Evolutionary conservation across 2,888 invertebrate genomes (phyloP), one percentile per base, ranked within the genome.

Genomic region (Phalera bucephala): DNA sequence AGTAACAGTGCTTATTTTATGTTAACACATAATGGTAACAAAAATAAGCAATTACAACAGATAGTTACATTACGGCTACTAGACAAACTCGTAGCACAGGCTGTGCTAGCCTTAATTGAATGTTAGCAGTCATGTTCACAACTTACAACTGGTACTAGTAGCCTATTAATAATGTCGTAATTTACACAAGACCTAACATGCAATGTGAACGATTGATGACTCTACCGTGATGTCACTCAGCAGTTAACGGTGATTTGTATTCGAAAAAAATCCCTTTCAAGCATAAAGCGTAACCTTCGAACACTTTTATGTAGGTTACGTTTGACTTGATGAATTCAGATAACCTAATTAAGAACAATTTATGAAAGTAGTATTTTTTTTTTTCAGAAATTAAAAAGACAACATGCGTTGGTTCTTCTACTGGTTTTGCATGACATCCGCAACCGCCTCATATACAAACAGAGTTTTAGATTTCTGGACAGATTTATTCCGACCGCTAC

Each of bases 391-490:
- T 76, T 70, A 64, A 52, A 49, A 62, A 44, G 32, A 38, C 60
- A 76, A 45, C 44, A 79, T 80, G 80, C 66, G 42, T 61, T 73
- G 72, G 68, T 51, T 63, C 55, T 43, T 74, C 28, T 57, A 47
- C 36, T 52, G 71, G 33, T 35, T 71, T 36, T 66, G 48, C 45
- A 30, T 76, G 13, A 52, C 53, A n/a, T 28, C 33, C 26, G 47
- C 58, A 15, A 57, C 56, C 33, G 63, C 66, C 22, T 53, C 68
- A 34, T 58, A 75, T 31, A 51, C 61, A 20, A 62, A 57, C 17
- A 64, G 50, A 22, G 53, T 86, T 36, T 68, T 86, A 31, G 87
- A 89, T 51, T 69, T 74, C 36, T 86, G 87, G 85, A 88, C 88
- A 2, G 76, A 88, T 43, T 40, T 84, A 46, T 85, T 88, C 44